Conservation (phyloP, 2,888 invertebrate species). For the Harpalus rubripes region DNA sequence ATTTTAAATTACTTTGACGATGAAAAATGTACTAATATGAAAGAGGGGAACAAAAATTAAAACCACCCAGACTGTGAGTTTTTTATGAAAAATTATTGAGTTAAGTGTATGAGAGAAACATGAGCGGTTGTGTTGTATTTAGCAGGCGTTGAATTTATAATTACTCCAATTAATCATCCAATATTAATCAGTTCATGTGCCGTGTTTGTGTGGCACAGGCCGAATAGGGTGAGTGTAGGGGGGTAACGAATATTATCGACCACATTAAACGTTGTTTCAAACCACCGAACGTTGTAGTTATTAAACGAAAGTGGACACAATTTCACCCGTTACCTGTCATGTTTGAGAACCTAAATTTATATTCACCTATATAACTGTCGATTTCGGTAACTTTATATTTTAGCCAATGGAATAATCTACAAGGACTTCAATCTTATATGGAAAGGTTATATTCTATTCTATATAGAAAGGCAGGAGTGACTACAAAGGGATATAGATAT, state of each 20-base stretch:
- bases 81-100: constrained; percentile 24
- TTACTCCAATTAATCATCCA: constrained; percentile 42
- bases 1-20: neutral
- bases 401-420: too few relatives aligned
- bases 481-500: too few relatives aligned
- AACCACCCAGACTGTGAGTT: neutral
- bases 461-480: too few relatives aligned
- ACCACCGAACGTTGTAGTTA: constrained; percentile 22
- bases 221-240: neutral
- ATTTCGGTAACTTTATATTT: neutral
- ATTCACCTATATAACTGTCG: neutral
- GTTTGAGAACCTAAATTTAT: neutral
- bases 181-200: constrained; percentile 36
- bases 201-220: constrained; percentile 20
- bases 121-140: constrained; percentile 40
- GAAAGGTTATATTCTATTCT: too few relatives aligned
- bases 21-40: neutral
- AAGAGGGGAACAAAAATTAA: constrained; percentile 12
- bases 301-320: constrained; percentile 29
- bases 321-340: constrained; percentile 17
- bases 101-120: constrained; percentile 40
- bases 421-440: too few relatives aligned
- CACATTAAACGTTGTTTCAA: constrained; percentile 36
- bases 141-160: constrained; percentile 49
- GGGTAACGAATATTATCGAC: constrained; percentile 31